phyloP scores from a whole-genome alignment of 1,140 invertebrate genomes.

The Aphelinus certus region DNA sequence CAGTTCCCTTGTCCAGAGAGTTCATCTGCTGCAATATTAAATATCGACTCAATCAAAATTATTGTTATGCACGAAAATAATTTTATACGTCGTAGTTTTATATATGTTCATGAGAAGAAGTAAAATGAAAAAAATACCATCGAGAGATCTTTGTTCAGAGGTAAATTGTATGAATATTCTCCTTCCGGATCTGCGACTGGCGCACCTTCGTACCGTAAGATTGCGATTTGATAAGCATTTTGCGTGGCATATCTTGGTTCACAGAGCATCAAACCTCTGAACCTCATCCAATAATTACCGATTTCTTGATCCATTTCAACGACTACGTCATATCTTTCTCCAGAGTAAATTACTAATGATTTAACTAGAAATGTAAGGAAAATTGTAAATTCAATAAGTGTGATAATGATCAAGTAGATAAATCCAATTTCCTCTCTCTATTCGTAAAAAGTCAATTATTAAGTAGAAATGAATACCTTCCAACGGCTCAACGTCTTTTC shows the following conservation, averaged over 20 bases:
- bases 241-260: too few species aligned
- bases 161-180: not conserved
- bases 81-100: not conserved
- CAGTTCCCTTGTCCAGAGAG: too few species aligned
- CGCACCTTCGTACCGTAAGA: conserved; percentile 69
- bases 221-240: conserved; percentile 74
- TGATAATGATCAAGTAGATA: not conserved
- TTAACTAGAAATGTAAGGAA: not conserved
- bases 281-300: not conserved
- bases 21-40: too few species aligned
- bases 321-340: not conserved
- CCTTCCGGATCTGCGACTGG: conserved; percentile 65
- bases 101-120: too few species aligned
- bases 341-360: not conserved
- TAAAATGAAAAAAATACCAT: not conserved
- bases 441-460: not conserved
- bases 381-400: not conserved
- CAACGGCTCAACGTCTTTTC: conserved; percentile 78
- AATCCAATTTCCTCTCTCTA: not conserved
- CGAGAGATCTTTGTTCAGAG: not conserved
- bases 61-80: not conserved
- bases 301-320: conserved; percentile 1
- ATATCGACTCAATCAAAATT: too few species aligned
- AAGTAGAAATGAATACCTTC: conserved; percentile 66
- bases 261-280: not conserved